These are phyloP conservation scores for Drosophila insularis DNA, from an alignment of 1,140 invertebrate species.

Conservation along the genomic window DNA sequence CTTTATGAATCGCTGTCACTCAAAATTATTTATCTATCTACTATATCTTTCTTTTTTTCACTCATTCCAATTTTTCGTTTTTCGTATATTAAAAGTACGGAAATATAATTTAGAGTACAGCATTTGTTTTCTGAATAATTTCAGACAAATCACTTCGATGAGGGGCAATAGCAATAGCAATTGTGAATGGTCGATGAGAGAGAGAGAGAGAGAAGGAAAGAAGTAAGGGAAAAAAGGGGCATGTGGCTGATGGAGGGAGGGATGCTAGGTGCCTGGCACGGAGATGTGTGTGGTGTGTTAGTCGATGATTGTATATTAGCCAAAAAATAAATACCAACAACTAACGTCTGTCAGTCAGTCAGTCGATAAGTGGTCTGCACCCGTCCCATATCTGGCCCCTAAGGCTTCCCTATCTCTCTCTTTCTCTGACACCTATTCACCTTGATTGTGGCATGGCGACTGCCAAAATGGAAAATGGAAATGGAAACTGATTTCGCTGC, in stretches of 20 bases:
- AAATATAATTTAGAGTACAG: conserved; percentile 70
- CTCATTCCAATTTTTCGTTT: conserved; percentile 18
- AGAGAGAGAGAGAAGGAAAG: background rate
- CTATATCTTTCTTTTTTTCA: conserved; percentile 9
- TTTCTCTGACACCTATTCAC: conserved; percentile 41
- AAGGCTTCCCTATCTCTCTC: background rate
- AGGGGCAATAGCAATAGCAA: conserved; percentile 12
- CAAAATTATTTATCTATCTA: conserved; percentile 58
- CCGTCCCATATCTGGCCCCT: background rate
- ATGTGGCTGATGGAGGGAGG: background rate
- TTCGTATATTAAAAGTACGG: conserved; percentile 48
- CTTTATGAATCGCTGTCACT: conserved; percentile 61
- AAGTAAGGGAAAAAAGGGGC: background rate
- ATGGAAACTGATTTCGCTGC: conserved; percentile 70
- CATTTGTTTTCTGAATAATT: conserved; percentile 58
- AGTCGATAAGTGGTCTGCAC: background rate
- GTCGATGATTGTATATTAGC: conserved; percentile 51
- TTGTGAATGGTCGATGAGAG: background rate
- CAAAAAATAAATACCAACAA: conserved; percentile 30
- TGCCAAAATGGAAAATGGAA: conserved; percentile 57
- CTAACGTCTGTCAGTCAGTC: conserved; percentile 42
- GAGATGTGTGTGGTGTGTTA: background rate
- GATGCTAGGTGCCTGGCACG: background rate
- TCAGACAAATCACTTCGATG: conserved; percentile 69
- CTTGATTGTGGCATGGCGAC: conserved; percentile 39